Evolutionary conservation across 2,888 invertebrate species (phyloP), one percentile per base, ranked within the genome.

Genomic region (Pandemis cinnamomeana): DNA sequence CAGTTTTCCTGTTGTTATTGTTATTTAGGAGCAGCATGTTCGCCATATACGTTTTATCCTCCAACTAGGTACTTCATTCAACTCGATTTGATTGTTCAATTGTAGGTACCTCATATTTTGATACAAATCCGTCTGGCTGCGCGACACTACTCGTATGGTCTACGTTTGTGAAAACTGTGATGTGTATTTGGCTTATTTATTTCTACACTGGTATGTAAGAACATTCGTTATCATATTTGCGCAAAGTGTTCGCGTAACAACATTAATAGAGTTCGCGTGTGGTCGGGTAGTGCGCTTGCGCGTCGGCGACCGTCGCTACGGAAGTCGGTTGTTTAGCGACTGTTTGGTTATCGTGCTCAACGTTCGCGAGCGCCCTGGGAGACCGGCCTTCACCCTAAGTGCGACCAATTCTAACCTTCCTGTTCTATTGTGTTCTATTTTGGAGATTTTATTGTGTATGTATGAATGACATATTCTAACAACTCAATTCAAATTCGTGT

Each of bases 241-340:
- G 75, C 79, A 77, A 77, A 77, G 76, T 72, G 76, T 78, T 75
- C 76, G 66, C 77, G 76, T 81, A 82, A 82, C 82, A 81, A 44
- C 66, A 71, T 55, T 74, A 82, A 82, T 83, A 81, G 72, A 72
- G 79, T 84, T 85, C 78, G 86, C 86, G 86, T 89, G 88, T 85
- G 89, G 89, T 87, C 85, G 80, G 77, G 80, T 79, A 78, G 78
- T 78, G 77, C 77, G 79, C 79, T 78, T 76, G 71, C 71, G 78
- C 81, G 79, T 78, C 75, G 77, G 69, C 74, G 75, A 72, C 67
- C 10, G 70, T 51, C 77, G 82, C 81, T 81, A 84, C 89, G 90
- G 91, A 90, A 86, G 89, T 87, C 82, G 83, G 83, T 85, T 87
- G 85, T 91, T 91, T 87, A 87, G 87, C 87, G 82, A 83, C n/a